Evolutionary conservation across 2,888 invertebrate genomes (phyloP).

Genomic region (Reticulitermes lucifugus): DNA sequence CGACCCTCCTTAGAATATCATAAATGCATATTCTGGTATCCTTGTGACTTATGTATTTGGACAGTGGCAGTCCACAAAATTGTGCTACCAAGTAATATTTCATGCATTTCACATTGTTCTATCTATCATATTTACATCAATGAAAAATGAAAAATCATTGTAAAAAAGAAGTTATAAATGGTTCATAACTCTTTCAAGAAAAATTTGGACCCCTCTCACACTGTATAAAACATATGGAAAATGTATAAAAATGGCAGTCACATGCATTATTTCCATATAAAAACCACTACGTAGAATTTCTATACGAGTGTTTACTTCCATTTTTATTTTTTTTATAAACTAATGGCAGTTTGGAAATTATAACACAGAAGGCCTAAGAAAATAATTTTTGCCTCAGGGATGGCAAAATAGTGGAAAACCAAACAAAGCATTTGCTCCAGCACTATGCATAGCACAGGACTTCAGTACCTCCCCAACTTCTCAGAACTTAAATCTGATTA

Average conservation of each 20-base stretch:
- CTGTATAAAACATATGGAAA: constrained; percentile 44
- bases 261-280: constrained; percentile 33
- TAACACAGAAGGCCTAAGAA: constrained; percentile 3
- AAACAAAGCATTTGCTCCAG: too few species aligned
- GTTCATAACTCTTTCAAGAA: constrained; percentile 29
- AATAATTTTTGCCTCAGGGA: neutral
- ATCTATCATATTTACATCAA: constrained; percentile 43
- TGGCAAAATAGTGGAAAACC: too few species aligned
- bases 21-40: constrained; percentile 51
- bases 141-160: constrained; percentile 24
- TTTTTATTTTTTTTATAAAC: neutral
- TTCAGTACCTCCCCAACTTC: too few species aligned
- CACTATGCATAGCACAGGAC: too few species aligned
- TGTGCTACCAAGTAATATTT: neutral
- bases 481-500: too few species aligned
- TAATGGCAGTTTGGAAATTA: constrained; percentile 10
- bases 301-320: constrained; percentile 5
- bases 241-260: constrained; percentile 40
- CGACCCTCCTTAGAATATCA: constrained; percentile 37
- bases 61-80: neutral
- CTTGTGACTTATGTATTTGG: constrained; percentile 14
- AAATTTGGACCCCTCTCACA: constrained; percentile 31
- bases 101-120: neutral
- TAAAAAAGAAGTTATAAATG: constrained; percentile 15
- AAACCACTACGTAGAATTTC: constrained; percentile 20